Evolutionary conservation across 2,113 vertebrate genomes (phyloP), one percentile per base, ranked within the genome.

Genomic region (Gobius niger): DNA sequence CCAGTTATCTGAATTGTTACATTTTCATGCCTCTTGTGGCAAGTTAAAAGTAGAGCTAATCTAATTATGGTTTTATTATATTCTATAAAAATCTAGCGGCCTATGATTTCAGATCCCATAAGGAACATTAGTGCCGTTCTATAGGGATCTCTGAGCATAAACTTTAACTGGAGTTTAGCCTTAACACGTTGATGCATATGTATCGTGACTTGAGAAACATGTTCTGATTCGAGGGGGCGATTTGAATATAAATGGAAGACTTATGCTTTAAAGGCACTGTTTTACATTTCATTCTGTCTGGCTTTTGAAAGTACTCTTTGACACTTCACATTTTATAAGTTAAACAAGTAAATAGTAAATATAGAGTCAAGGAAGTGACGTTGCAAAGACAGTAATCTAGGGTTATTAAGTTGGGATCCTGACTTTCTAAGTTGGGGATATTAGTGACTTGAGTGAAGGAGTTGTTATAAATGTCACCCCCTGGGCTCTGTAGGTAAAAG

Each of bases 1-100:
- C 11, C 12, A 15, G 12, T 62, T 47, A 46, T 63, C 42, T 16
- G 16, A 13, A 63, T 63, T 47, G 19, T 19, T 63, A 34, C 24
- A 34, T 18, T 44, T 19, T 44, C 44, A 16, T 6, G 18, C 9
- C 44, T 46, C 41, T 18, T 18, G 44, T 24, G 44, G 61, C 40
- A 60, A 42, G 57, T 47, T 63, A 63, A 63, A 63, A 63, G 61
- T 47, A 63, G 61, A 63, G 46, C 61, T 19, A 47, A 63, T 63
- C 61, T 63, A 63, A 63, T 63, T 63, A 47, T 47, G 61, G 10
- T 16, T 63, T 63, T 47, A 47, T 19, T 46, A 10, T 47, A 63
- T 44, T 11, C 14, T 18, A 62, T 44, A 62, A 46, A 46, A 62
- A n/a, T 44, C 40, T 46, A 44, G 10, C 59, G 44, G 59, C 41